Conservation (phyloP, 2,888 invertebrate species). For the Caenorhabditis drosophilae region DNA sequence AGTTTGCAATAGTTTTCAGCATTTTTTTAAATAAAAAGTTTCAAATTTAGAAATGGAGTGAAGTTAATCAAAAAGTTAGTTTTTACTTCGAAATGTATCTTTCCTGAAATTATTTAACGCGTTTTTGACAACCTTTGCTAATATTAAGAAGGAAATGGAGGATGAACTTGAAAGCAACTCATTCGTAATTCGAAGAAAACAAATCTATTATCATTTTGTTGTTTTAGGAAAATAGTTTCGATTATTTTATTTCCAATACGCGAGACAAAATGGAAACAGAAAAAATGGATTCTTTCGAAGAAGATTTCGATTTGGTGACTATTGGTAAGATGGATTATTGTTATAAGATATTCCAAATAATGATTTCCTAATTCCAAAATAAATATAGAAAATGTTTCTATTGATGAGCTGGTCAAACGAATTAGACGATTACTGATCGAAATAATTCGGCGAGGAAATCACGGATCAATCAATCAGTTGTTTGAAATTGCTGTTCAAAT, state of each 20-base stretch:
- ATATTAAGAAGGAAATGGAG: too few species aligned
- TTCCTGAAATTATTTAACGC: too few species aligned
- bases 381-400: conserved; percentile 17
- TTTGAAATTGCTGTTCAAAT: conserved; percentile 29
- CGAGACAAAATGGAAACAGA: not conserved
- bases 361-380: not conserved
- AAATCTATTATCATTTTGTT: too few species aligned
- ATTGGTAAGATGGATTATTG: conserved; percentile 7
- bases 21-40: conserved; percentile 1
- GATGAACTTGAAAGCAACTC: too few species aligned
- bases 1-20: too few species aligned
- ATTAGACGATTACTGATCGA: conserved; percentile 17
- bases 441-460: conserved; percentile 9
- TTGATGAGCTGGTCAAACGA: conserved; percentile 11
- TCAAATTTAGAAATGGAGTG: not conserved
- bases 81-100: too few species aligned
- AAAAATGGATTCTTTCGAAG: conserved; percentile 11
- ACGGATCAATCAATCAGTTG: conserved; percentile 4
- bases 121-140: too few species aligned
- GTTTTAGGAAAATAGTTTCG: too few species aligned
- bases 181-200: too few species aligned
- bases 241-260: too few species aligned
- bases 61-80: too few species aligned
- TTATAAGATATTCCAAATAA: not conserved
- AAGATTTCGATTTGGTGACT: conserved; percentile 23